Conservation (phyloP, 2,797 vertebrate genomes). For the Lophotriccus pileatus region DNA sequence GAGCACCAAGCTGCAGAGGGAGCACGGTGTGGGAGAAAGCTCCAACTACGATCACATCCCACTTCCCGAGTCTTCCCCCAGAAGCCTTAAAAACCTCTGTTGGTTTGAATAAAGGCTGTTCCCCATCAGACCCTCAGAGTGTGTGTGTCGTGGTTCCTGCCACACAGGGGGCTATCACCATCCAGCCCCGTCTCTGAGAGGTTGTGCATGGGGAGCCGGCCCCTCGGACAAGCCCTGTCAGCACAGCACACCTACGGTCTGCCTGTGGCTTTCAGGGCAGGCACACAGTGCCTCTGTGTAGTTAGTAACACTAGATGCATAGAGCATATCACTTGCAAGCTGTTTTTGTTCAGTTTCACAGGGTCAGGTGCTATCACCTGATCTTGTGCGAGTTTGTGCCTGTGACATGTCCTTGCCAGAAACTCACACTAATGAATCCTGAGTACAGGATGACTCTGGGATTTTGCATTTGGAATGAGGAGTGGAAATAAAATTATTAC, state of each 20-base stretch:
- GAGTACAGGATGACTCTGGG: not conserved
- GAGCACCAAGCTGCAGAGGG: not conserved
- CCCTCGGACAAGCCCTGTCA: not conserved
- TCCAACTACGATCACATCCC: too few species aligned
- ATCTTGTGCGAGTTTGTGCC: not conserved
- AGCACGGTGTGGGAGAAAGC: not conserved
- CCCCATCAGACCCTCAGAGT: too few species aligned
- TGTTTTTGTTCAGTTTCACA: not conserved
- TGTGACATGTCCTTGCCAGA: not conserved
- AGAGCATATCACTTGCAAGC: not conserved
- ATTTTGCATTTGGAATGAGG: not conserved
- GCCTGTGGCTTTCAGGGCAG: not conserved
- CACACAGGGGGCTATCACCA: too few species aligned
- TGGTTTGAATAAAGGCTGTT: too few species aligned
- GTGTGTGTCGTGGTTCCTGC: too few species aligned
- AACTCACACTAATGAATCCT: not conserved
- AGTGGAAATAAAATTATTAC: slow-evolving; percentile 15
- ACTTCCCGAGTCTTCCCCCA: too few species aligned
- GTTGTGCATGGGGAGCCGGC: too few species aligned
- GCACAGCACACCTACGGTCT: not conserved
- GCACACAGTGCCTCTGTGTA: not conserved
- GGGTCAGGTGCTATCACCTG: not conserved
- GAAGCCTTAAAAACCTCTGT: too few species aligned
- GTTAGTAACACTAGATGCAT: not conserved
- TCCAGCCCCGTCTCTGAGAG: too few species aligned